Conservation (phyloP, 1,140 invertebrate species). For the Chelonus insularis region DNA sequence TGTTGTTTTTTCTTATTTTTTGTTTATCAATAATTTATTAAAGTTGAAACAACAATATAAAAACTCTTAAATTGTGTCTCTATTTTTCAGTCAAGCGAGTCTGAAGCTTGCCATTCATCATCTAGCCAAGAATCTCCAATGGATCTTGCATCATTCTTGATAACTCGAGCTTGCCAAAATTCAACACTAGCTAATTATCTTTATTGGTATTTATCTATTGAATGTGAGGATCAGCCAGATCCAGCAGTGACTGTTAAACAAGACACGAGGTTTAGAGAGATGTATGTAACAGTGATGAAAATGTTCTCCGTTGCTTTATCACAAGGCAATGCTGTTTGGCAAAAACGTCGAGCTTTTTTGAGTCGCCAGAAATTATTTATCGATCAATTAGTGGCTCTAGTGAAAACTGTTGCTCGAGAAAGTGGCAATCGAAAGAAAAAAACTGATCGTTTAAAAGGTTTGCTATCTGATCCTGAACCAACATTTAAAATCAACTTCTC, state of each 20-base stretch:
- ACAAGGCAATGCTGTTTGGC: slow-evolving; percentile 69
- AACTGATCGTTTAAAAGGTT: slow-evolving; percentile 81
- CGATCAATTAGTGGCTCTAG: slow-evolving; percentile 85
- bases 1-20: no score
- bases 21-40: not conserved
- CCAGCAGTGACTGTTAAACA: slow-evolving; percentile 68
- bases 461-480: slow-evolving; percentile 78
- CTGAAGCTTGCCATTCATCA: slow-evolving; percentile 39
- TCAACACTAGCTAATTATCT: slow-evolving; percentile 92
- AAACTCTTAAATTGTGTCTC: not conserved
- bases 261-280: slow-evolving; percentile 75
- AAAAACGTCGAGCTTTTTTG: slow-evolving; percentile 71
- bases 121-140: slow-evolving; percentile 46
- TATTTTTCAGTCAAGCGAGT: slow-evolving; percentile 47
- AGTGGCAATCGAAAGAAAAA: slow-evolving; percentile 91
- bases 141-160: slow-evolving; percentile 90
- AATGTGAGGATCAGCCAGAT: slow-evolving; percentile 83
- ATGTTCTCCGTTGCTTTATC: slow-evolving; percentile 77
- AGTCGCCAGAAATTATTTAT: slow-evolving; percentile 87
- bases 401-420: slow-evolving; percentile 89
- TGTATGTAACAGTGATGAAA: slow-evolving; percentile 89
- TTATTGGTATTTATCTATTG: slow-evolving; percentile 94
- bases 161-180: slow-evolving; percentile 87
- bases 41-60: not conserved
- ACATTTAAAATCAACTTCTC: slow-evolving; percentile 86